Conservation (phyloP, 2,113 vertebrate species). For the Tragelaphus strepsiceros region DNA sequence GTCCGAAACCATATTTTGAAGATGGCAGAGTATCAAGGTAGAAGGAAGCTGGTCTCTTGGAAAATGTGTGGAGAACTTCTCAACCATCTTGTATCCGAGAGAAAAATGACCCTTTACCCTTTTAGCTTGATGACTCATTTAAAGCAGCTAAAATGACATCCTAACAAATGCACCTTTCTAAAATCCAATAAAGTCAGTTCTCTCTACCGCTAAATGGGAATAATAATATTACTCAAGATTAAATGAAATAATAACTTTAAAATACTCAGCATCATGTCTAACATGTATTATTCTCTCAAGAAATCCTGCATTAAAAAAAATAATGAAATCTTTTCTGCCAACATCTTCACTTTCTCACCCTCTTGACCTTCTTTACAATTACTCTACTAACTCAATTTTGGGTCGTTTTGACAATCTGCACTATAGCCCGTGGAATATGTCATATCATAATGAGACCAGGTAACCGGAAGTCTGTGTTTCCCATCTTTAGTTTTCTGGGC, state of each 20-base stretch:
- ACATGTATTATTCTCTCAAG: not conserved
- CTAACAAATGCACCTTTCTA: not conserved
- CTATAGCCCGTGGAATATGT: not conserved
- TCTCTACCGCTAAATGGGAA: not conserved
- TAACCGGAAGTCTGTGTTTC: not conserved
- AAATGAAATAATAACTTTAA: not conserved
- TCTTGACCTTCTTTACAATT: not conserved
- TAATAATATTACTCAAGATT: not conserved
- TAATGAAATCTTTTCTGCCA: not conserved
- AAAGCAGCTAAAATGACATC: not conserved
- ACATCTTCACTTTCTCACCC: not conserved
- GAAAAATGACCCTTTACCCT: not conserved
- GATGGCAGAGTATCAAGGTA: not conserved
- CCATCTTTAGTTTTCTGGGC: not conserved
- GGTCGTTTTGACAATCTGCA: not conserved
- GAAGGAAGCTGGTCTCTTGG: not conserved
- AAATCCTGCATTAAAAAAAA: not conserved
- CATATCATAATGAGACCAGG: not conserved
- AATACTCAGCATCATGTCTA: not conserved
- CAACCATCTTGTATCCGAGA: not conserved
- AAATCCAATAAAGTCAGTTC: not conserved
- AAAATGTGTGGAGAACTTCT: not conserved
- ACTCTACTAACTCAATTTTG: not conserved
- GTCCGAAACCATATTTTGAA: not conserved
- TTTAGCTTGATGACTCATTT: not conserved